These are phyloP conservation scores for Channa maculata DNA, from an alignment of 2,113 vertebrate species.

Conservation along the genomic window DNA sequence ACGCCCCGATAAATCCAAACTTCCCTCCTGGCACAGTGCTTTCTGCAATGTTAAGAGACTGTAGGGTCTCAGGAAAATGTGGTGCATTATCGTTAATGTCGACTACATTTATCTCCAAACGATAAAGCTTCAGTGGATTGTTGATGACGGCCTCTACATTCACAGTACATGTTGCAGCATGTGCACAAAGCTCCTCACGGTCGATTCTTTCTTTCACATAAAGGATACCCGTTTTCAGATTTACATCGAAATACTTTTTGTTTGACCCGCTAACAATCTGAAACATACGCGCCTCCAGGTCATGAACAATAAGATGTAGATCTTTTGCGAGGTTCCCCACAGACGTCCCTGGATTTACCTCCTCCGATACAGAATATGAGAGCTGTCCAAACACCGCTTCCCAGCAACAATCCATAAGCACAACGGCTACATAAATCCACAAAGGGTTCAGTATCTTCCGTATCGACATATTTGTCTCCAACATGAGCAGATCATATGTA, in stretches of 20 bases:
- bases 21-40: slow-evolving; percentile 53
- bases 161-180: slow-evolving; percentile 50
- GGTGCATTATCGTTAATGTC: slow-evolving; percentile 79
- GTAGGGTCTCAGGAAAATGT: slow-evolving; percentile 51
- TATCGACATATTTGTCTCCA: slow-evolving; percentile 44
- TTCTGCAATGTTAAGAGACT: slow-evolving; percentile 67
- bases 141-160: slow-evolving; percentile 68
- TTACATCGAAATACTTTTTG: slow-evolving; percentile 68
- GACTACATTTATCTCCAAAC: slow-evolving; percentile 66
- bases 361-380: slow-evolving; percentile 73
- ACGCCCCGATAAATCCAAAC: slow-evolving; percentile 61
- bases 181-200: slow-evolving; percentile 67
- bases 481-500: not conserved
- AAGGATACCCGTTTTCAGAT: slow-evolving; percentile 64
- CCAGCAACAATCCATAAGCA: slow-evolving; percentile 55
- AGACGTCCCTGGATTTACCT: slow-evolving; percentile 65
- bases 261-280: slow-evolving; percentile 56
- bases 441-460: not conserved
- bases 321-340: slow-evolving; percentile 74
- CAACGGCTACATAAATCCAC: slow-evolving; percentile 38
- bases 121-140: slow-evolving; percentile 66
- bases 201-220: slow-evolving; percentile 66
- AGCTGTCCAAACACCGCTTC: slow-evolving; percentile 57
- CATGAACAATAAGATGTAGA: slow-evolving; percentile 53
- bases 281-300: slow-evolving; percentile 61